phyloP scores from a whole-genome alignment of 2,888 invertebrate genomes.

The Nemoura dubitans region DNA sequence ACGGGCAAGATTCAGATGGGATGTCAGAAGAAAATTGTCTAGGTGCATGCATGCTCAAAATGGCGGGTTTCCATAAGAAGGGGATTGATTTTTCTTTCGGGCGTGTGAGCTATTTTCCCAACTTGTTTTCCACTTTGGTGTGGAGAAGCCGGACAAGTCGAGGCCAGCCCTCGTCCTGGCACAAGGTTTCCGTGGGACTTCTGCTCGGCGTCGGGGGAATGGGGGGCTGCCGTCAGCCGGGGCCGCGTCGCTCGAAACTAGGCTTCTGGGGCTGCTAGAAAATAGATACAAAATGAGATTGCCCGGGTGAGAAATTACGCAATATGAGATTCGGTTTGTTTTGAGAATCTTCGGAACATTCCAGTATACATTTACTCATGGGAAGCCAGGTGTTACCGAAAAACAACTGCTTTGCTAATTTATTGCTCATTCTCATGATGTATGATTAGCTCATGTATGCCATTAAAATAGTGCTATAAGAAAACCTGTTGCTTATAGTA shows the following conservation, averaged over 20 bases:
- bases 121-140: not conserved
- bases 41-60: not conserved
- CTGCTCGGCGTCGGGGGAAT: too few species aligned
- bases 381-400: not conserved
- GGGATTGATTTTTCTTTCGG: not conserved
- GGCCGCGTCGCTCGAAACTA: too few species aligned
- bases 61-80: not conserved
- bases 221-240: too few species aligned
- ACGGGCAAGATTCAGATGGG: not conserved
- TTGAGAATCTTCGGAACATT: not conserved
- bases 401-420: not conserved
- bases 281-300: too few species aligned
- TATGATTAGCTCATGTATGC: not conserved
- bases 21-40: not conserved
- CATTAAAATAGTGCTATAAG: too few species aligned
- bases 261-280: too few species aligned
- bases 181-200: not conserved
- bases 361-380: too few species aligned
- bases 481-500: too few species aligned
- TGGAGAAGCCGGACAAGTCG: not conserved
- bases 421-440: not conserved
- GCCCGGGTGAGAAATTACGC: not conserved
- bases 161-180: not conserved
- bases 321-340: not conserved
- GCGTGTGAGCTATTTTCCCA: not conserved